Percentiles rank a stretch among this genome's conserved stretches.
These are phyloP conservation scores for Nothocercus nigrocapillus DNA, from an alignment of 2,113 vertebrate genomes.

Conservation along the genomic window DNA sequence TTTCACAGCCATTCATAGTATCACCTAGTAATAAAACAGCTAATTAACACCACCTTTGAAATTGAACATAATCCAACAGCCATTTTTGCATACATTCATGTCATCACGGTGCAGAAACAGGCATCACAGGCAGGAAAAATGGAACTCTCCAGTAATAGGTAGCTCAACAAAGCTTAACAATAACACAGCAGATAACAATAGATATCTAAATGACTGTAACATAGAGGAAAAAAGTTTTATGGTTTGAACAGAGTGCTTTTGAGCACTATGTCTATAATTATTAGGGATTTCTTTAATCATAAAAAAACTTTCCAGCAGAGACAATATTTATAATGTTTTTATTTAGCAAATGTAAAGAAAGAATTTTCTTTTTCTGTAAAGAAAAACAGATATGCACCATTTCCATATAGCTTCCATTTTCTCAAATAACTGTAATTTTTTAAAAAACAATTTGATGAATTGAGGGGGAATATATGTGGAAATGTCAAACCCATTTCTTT, in stretches of 20 bases:
- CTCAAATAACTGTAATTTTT: background rate
- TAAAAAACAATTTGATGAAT: constrained; percentile 53
- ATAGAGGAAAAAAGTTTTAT: background rate
- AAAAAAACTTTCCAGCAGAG: constrained; percentile 10
- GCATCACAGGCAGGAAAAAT: background rate
- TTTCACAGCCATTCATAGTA: background rate
- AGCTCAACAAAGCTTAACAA: background rate
- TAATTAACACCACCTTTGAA: background rate
- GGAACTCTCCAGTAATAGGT: background rate
- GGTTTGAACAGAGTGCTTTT: background rate
- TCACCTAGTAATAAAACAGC: background rate
- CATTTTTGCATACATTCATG: background rate
- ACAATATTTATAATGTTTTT: constrained; percentile 69
- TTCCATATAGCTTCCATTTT: background rate
- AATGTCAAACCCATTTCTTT: constrained; percentile 30
- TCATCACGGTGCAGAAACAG: background rate
- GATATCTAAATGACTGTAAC: background rate
- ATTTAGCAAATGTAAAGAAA: constrained; percentile 79
- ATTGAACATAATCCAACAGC: background rate
- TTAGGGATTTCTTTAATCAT: background rate
- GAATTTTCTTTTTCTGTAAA: constrained; percentile 59
- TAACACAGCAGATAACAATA: background rate
- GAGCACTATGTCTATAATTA: background rate
- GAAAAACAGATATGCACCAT: constrained; percentile 18
- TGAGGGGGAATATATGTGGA: constrained; percentile 29